Base-by-base conservation (phyloP, 2,113 vertebrate species). In the Stictonetta naevosa region DNA sequence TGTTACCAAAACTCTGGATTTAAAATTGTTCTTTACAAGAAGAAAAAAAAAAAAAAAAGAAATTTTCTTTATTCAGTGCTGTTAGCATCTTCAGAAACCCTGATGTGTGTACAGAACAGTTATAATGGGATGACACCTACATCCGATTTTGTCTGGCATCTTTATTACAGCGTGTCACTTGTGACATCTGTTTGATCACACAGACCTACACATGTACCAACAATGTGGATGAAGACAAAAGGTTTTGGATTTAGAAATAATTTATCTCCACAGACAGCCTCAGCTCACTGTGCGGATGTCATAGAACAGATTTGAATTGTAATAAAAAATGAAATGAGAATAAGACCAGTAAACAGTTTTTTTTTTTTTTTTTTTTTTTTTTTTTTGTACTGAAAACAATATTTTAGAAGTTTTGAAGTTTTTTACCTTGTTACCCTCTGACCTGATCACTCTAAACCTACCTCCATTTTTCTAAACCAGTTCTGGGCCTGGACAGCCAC, bases 151-250 rank as follows among this genome's bases (percentile, higher is more conserved):
- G 29, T 76, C 59, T 96, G 36, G 28, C 36, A 50, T 93, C 59
- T 93, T 90, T 91, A 67, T 73, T 83, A 69, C n/a, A 73, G 34
- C 50, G 17, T 74, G 55, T 42, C 59, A 69, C 67, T 95, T 94
- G 71, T 79, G 59, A 91, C 40, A 83, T 93, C 82, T 90, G n/a
- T 94, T 94, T 88, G 87, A 93, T 88, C 72, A 86, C 33, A 46
- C 67, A 90, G 82, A 74, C 17, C 55, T 92, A 52, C 0, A 0
- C 71, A 46, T 77, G 21, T 88, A 63, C 83, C 55, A 80, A 38
- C 52, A 90, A 7, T 1, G 1, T 8, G 26, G 40, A 74, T 69
- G 75, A 95, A 80, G 44, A 91, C n/a, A 87, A 93, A 96, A 76
- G 40, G 3, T 34, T 79, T 91, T 40, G 85, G 77, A 58, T 91